phyloP scores from a whole-genome alignment of 2,888 invertebrate genomes.

The Hesperia comma region DNA sequence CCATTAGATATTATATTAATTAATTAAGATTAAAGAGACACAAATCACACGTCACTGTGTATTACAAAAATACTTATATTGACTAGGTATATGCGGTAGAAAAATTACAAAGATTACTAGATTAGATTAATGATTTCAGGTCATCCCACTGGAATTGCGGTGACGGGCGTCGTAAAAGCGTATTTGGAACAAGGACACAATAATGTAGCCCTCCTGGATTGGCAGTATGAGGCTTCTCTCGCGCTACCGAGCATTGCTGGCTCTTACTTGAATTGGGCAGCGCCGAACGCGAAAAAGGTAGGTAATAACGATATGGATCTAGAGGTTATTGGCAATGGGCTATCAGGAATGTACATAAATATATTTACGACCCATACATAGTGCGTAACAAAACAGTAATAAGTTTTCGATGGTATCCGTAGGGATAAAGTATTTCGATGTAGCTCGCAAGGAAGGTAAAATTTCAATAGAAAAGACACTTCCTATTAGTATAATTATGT shows the following conservation, averaged over 20 bases:
- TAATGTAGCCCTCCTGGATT: slow-evolving; percentile 72
- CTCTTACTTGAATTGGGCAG: slow-evolving; percentile 69
- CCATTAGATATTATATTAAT: too few species aligned
- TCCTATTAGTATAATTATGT: too few species aligned
- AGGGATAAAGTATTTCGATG: too few species aligned
- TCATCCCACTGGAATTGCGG: slow-evolving; percentile 64
- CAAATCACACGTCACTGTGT: too few species aligned
- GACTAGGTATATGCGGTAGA: not conserved
- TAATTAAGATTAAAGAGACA: too few species aligned
- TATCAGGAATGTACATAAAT: not conserved
- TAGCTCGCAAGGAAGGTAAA: too few species aligned
- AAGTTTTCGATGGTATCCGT: not conserved
- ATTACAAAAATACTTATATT: slow-evolving; percentile 32
- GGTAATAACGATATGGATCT: slow-evolving; percentile 50
- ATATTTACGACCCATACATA: not conserved
- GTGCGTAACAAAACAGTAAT: not conserved
- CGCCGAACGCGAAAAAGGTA: slow-evolving; percentile 69
- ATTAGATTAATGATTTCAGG: slow-evolving; percentile 52
- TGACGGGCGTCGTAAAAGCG: slow-evolving; percentile 57
- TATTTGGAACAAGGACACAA: slow-evolving; percentile 58
- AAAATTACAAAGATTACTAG: not conserved
- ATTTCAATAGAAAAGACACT: too few species aligned
- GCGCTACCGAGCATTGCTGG: slow-evolving; percentile 51
- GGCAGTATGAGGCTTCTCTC: slow-evolving; percentile 67
- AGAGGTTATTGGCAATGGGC: slow-evolving; percentile 8